phyloP scores from a whole-genome alignment of 2,888 invertebrate genomes.

The Dynastes hyllus region DNA sequence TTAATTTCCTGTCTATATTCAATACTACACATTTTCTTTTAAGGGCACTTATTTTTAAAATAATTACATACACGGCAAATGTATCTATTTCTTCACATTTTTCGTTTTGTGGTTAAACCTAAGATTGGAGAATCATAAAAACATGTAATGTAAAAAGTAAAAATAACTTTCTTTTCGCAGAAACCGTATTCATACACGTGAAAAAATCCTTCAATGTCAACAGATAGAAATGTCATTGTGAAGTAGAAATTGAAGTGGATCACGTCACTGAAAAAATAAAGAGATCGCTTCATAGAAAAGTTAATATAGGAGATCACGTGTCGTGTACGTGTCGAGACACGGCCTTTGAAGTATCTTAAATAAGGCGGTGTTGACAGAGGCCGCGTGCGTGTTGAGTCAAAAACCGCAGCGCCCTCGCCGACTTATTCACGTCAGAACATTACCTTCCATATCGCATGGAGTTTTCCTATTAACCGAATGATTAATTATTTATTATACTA shows the following conservation, averaged over 20 bases:
- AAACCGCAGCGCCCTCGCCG: conserved; percentile 62
- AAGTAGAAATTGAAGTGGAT: conserved; percentile 18
- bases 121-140: no score
- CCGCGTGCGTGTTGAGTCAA: conserved; percentile 66
- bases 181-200: not conserved
- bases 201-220: not conserved
- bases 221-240: conserved; percentile 5
- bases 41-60: no score
- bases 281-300: conserved; percentile 56
- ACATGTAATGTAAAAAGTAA: not conserved
- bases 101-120: no score
- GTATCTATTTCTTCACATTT: no score
- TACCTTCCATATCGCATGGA: conserved; percentile 28
- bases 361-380: conserved; percentile 64
- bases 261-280: conserved; percentile 36
- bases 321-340: conserved; percentile 53
- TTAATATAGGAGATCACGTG: conserved; percentile 59
- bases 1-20: no score
- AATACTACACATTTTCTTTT: no score
- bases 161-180: not conserved
- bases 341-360: conserved; percentile 66
- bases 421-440: conserved; percentile 26
- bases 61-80: no score
- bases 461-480: conserved; percentile 31
- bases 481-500: conserved; percentile 38